phyloP scores from a whole-genome alignment of 37 sponge, comb jelly and placozoan species.

The Beroe forskalii region DNA sequence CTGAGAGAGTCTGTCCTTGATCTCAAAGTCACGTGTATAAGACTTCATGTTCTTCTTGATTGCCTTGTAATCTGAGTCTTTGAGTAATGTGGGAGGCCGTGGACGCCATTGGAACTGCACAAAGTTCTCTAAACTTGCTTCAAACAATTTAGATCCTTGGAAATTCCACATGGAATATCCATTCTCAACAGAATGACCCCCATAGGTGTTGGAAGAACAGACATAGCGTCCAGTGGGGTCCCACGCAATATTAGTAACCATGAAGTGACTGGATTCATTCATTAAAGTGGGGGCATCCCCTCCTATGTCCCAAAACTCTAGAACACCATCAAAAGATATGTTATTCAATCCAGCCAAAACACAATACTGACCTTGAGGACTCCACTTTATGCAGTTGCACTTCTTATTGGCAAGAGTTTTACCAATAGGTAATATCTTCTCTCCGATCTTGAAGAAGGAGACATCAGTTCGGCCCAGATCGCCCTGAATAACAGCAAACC shows the following conservation, averaged over 20 bases:
- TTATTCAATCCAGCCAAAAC: constrained; percentile 38
- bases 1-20: constrained; percentile 75
- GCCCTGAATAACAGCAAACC: constrained; percentile 85
- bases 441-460: constrained; percentile 73
- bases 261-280: constrained; percentile 76
- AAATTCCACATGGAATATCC: constrained; percentile 92
- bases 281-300: constrained; percentile 73
- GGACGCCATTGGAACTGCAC: constrained; percentile 91
- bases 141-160: constrained; percentile 75
- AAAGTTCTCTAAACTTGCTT: constrained; percentile 76
- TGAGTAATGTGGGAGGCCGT: constrained; percentile 85
- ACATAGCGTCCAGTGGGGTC: constrained; percentile 97
- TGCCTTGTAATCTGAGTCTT: constrained; percentile 67
- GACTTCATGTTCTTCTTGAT: constrained; percentile 85
- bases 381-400: constrained; percentile 57
- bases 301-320: constrained; percentile 87
- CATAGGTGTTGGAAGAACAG: constrained; percentile 77
- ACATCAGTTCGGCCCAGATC: constrained; percentile 69
- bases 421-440: constrained; percentile 54
- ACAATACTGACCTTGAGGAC: constrained; percentile 63
- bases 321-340: constrained; percentile 74
- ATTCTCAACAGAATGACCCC: constrained; percentile 76
- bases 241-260: constrained; percentile 90
- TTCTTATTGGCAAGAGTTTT: constrained; percentile 57
- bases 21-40: constrained; percentile 82